Evolutionary conservation across 2,113 vertebrate species (phyloP), one percentile per base, ranked within the genome.

Genomic region (Limnothrissa miodon): DNA sequence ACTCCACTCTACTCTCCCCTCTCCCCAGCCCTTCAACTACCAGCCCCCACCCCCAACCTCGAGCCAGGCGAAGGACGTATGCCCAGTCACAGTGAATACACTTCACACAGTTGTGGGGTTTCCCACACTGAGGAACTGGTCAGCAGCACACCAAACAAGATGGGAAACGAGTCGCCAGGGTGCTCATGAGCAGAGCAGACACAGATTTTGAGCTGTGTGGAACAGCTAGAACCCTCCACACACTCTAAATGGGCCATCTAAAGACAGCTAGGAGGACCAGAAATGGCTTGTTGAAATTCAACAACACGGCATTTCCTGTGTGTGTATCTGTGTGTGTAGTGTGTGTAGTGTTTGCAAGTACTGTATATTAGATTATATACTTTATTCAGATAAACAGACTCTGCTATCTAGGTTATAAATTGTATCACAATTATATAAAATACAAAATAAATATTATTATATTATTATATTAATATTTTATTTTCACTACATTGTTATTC

Each of bases 11-110:
- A 89, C 87, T 89, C 91, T 92, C 92, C 90, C 92, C 86, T 86
- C 80, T 87, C 89, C 90, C 79, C 83, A 90, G 89, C 84, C 86
- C 83, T 89, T 87, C 88, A 92, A 93, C 92, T 91, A 91, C 85
- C 87, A 80, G 87, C 90, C 90, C 82, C 23, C 23, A 25, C 5
- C n/a, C 23, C 62, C 25, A 29, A 19, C 53, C 17, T 21, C 17
- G 11, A 17, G 1, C 25, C 51, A 21, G 51, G 19, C 19, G 56
- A 59, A 8, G n/a, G 59, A 62, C 25, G n/a, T 62, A 29, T 74
- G 25, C 66, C 33, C 66, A 36, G 25, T 36, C 66, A 11, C 25
- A 17, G 29, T 29, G 33, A 11, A 36, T 33, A 29, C 33, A 74
- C 66, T 74, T 44, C 81, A 2, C 80, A 81, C 56, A 78, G 66